A percentile compares a stretch with the other conserved stretches of the same genome.
These are phyloP conservation scores for Chrysina gloriosa DNA, from an alignment of 2,888 invertebrate species.

Conservation along the genomic window DNA sequence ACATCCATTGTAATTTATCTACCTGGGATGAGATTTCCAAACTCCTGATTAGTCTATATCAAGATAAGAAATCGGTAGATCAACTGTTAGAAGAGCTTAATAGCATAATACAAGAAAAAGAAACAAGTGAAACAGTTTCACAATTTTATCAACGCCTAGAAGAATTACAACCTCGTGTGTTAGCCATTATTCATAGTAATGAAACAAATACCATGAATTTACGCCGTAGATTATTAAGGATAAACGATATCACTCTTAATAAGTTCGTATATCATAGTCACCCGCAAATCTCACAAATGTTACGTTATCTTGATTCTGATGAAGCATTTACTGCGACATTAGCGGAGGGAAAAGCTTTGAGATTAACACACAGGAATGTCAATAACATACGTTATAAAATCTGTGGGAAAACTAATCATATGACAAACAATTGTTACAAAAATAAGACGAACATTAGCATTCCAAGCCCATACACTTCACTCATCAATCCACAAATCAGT, in stretches of 20 bases:
- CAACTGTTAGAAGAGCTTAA: slow-evolving; percentile 42
- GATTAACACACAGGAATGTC: too few species aligned
- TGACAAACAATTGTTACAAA: slow-evolving; percentile 13
- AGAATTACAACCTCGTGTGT: slow-evolving; percentile 34
- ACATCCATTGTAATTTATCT: slow-evolving; percentile 40
- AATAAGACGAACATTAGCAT: too few species aligned
- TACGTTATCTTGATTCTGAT: slow-evolving; percentile 42
- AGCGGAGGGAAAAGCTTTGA: too few species aligned
- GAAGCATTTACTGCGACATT: slow-evolving; percentile 41
- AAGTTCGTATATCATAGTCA: slow-evolving; percentile 43
- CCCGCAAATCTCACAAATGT: slow-evolving; percentile 44
- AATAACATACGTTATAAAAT: background rate
- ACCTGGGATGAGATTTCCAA: slow-evolving; percentile 42
- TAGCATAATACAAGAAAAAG: slow-evolving; percentile 42
- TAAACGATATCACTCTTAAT: slow-evolving; percentile 42
- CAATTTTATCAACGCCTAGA: slow-evolving; percentile 43
- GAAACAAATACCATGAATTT: slow-evolving; percentile 24
- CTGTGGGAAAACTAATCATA: slow-evolving; percentile 16
- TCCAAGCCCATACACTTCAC: too few species aligned
- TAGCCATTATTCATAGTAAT: slow-evolving; percentile 33
- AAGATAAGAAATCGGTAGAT: slow-evolving; percentile 43
- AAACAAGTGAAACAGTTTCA: slow-evolving; percentile 39
- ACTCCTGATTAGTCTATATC: slow-evolving; percentile 40
- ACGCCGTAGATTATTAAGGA: slow-evolving; percentile 37
- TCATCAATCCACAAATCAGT: too few species aligned